Conservation (phyloP, 2,888 invertebrate genomes). For the Rotaria magnacalcarata region DNA sequence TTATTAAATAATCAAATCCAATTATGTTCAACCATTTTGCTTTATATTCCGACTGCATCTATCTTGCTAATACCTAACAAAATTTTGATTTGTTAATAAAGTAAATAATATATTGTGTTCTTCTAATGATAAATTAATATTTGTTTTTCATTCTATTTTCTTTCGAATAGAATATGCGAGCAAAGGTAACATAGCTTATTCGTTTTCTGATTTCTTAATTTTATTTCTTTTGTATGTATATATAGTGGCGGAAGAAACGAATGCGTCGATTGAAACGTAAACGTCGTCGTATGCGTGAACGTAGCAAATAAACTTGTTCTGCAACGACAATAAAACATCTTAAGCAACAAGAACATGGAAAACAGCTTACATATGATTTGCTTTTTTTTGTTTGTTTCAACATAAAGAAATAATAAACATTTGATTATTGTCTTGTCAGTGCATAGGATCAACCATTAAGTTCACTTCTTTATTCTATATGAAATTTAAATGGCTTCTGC, state of each 20-base stretch:
- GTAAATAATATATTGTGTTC: too few relatives aligned
- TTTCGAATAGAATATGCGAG: too few relatives aligned
- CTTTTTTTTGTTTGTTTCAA: background rate
- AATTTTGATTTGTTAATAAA: too few relatives aligned
- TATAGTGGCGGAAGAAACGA: background rate
- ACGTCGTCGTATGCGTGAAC: constrained; percentile 14
- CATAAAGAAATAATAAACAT: background rate
- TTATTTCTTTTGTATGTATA: too few relatives aligned
- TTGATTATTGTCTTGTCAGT: background rate
- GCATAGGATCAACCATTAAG: background rate
- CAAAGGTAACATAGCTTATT: too few relatives aligned
- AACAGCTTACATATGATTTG: background rate
- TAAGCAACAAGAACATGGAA: background rate
- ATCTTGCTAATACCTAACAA: background rate
- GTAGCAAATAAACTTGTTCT: background rate
- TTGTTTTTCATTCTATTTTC: too few relatives aligned
- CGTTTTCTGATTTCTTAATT: too few relatives aligned
- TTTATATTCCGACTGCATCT: background rate
- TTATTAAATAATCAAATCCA: too few relatives aligned
- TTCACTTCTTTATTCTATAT: background rate
- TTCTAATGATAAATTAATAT: too few relatives aligned
- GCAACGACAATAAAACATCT: background rate
- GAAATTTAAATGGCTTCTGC: background rate
- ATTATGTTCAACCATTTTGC: too few relatives aligned
- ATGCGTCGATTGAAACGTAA: background rate